phyloP scores from a whole-genome alignment of 2,888 invertebrate species.

The Augiades crinisus region DNA sequence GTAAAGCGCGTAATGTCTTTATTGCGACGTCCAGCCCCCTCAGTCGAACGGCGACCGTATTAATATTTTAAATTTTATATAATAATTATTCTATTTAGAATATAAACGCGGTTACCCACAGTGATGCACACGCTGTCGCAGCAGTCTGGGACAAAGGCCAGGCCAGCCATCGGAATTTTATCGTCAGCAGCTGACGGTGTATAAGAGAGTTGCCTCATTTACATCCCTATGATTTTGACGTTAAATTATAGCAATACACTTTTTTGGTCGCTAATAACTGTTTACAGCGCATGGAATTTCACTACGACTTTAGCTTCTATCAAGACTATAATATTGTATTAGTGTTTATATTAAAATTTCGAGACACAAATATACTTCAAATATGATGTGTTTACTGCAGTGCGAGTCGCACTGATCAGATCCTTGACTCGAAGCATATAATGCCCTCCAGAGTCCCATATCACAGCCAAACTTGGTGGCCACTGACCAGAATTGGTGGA shows the following conservation, averaged over 20 bases:
- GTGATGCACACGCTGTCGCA: neutral
- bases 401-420: conserved; percentile 11
- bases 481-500: conserved; percentile 14
- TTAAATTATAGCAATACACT: neutral
- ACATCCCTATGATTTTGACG: conserved; percentile 9
- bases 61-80: too few relatives aligned
- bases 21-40: neutral
- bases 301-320: conserved; percentile 14
- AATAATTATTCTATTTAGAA: conserved; percentile 17
- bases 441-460: conserved; percentile 12
- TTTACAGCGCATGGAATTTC: neutral
- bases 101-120: conserved; percentile 11
- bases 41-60: too few relatives aligned
- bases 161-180: conserved; percentile 14
- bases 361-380: conserved; percentile 13
- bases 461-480: conserved; percentile 18
- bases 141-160: neutral
- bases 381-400: conserved; percentile 11
- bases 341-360: conserved; percentile 8
- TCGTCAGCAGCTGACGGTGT: conserved; percentile 19
- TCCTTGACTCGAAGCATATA: neutral
- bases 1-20: conserved; percentile 8
- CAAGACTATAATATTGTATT: conserved; percentile 2
- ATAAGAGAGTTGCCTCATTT: conserved; percentile 21
- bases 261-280: neutral